Evolutionary conservation across 2,113 vertebrate genomes (phyloP).

Genomic region (Hylia prasina): DNA sequence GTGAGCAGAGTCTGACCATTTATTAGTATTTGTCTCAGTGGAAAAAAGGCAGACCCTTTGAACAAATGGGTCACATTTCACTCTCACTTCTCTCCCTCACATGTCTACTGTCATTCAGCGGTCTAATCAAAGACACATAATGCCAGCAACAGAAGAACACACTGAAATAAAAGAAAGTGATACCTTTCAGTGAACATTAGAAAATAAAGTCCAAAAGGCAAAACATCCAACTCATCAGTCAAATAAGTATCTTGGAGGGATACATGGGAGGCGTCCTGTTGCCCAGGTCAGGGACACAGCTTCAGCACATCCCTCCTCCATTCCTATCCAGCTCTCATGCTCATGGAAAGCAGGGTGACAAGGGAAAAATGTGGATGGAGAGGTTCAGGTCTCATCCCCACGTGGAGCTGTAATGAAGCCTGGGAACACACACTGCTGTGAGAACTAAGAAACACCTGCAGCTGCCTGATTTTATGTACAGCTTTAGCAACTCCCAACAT

Average conservation of each 20-base stretch:
- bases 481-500: background rate
- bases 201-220: background rate
- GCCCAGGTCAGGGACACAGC: background rate
- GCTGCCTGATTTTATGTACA: background rate
- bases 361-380: background rate
- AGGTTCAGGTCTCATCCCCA: fast-evolving
- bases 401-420: background rate
- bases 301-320: background rate
- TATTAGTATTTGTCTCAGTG: background rate
- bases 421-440: fast-evolving
- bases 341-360: background rate
- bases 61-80: background rate
- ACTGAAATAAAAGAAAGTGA: background rate
- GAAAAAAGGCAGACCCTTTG: background rate
- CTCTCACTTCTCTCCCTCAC: background rate
- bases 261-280: fast-evolving
- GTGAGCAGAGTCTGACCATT: background rate
- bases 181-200: background rate
- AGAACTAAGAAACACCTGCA: background rate
- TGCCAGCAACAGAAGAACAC: background rate
- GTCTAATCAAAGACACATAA: background rate
- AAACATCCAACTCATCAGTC: background rate
- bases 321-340: background rate
- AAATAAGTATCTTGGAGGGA: background rate
- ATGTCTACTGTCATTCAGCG: background rate